These are phyloP conservation scores for Philopedon plagiatum DNA, from an alignment of 2,888 invertebrate species.

Conservation along the genomic window DNA sequence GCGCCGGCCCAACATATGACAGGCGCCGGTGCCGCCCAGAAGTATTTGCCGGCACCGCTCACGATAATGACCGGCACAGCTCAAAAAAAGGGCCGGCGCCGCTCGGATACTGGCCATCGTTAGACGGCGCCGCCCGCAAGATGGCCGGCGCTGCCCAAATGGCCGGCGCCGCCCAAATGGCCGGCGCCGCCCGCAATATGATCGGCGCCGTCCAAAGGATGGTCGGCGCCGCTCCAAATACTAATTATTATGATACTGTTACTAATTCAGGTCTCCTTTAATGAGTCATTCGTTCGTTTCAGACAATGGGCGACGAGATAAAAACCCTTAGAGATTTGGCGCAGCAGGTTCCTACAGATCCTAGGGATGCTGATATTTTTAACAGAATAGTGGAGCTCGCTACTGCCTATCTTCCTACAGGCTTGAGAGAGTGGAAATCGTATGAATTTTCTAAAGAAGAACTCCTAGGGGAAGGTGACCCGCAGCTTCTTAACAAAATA, in stretches of 20 bases:
- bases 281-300: neutral
- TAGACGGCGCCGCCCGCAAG: constrained; percentile 6
- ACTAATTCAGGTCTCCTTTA: neutral
- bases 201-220: too few species aligned
- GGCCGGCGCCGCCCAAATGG: too few species aligned
- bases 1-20: too few species aligned
- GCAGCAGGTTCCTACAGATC: neutral
- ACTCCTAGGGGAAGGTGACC: constrained; percentile 48
- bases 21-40: too few species aligned
- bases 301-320: neutral
- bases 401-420: constrained; percentile 31
- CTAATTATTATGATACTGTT: neutral
- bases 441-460: constrained; percentile 39
- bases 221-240: constrained; percentile 11
- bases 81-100: neutral
- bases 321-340: constrained; percentile 6
- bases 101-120: neutral
- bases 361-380: constrained; percentile 7
- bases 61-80: too few species aligned
- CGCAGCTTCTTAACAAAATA: constrained; percentile 54
- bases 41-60: too few species aligned
- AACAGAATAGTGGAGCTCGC: constrained; percentile 19
- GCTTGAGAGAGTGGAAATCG: constrained; percentile 48
- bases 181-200: too few species aligned
- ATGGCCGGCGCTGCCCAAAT: too few species aligned